Evolutionary conservation across 2,113 vertebrate species (phyloP), one percentile per base, ranked within the genome.

Genomic region (Rhea americana): DNA sequence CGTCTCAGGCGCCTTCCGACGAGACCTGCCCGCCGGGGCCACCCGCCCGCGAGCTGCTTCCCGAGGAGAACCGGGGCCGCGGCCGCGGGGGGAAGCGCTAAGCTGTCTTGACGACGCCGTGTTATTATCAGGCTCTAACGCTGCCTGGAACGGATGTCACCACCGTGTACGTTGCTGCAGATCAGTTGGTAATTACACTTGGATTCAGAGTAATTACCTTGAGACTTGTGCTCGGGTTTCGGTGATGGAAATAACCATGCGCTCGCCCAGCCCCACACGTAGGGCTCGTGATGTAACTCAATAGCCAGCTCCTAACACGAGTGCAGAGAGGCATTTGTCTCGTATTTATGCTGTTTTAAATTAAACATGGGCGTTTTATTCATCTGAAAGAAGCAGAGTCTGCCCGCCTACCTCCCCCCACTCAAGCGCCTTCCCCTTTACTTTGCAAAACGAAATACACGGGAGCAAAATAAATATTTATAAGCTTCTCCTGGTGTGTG

Each of bases 171-270:
- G 88, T 90, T 90, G 91, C 95, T 17, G 94, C 96, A 95, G 96
- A 96, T 96, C 94, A 87, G 84, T 14, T 63, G 95, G 97, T 97
- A 97, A 97, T 97, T 97, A 97, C 93, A 95, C 96, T 96, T 95
- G 92, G 88, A 96, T 91, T 90, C 88, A 24, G 73, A 92, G 93
- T 94, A 96, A 97, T 97, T 96, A 96, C 89, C 84, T 80, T 75
- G 94, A 97, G 94, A 85, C 96, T 76, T 63, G 96, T 91, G 51
- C 91, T 92, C 82, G 51, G 94, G 56, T 92, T 94, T 93, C 83
- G 67, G 55, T 88, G 93, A 87, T 86, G 59, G 95, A 91, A 96
- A 96, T 95, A 97, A 90, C 93, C 91, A 8, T 1, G 81, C 83
- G 75, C 94, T 92, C 10, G 79, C 87, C 92, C 28, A 7, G 92